Evolutionary conservation across 92 coral and sea anemone genomes (phyloP).

Genomic region (Metridium senile): DNA sequence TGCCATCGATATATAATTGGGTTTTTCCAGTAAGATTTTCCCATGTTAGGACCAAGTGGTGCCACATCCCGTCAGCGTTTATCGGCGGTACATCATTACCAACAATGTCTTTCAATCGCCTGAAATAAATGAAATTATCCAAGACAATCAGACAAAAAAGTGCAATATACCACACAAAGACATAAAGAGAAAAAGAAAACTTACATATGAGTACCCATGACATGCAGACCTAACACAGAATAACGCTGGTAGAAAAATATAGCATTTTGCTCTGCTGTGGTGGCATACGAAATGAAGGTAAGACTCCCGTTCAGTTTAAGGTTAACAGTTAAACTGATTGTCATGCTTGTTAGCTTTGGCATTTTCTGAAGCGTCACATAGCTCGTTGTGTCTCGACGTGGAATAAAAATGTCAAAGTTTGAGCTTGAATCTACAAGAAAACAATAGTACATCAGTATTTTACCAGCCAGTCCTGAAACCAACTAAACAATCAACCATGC

Average conservation of each 20-base stretch:
- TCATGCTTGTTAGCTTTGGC: constrained; percentile 42
- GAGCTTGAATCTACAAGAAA: not conserved
- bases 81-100: not conserved
- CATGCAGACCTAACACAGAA: constrained; percentile 4
- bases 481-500: too few relatives aligned
- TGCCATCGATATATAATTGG: constrained; percentile 53
- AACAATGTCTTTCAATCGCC: too few relatives aligned
- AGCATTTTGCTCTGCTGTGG: constrained; percentile 26
- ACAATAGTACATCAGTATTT: too few relatives aligned
- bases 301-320: constrained; percentile 30
- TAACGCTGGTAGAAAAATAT: constrained; percentile 47
- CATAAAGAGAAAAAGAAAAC: not conserved
- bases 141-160: not conserved
- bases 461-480: too few relatives aligned
- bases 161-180: too few relatives aligned
- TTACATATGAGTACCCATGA: constrained; percentile 17
- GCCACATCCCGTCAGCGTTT: too few relatives aligned
- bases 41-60: too few relatives aligned
- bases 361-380: constrained; percentile 33
- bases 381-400: constrained; percentile 27
- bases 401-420: constrained; percentile 51
- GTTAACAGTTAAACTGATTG: constrained; percentile 53
- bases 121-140: too few relatives aligned
- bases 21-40: too few relatives aligned
- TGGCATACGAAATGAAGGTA: constrained; percentile 46